These are phyloP conservation scores for Chunga burmeisteri DNA, from an alignment of 2,113 vertebrate genomes.

Conservation along the genomic window DNA sequence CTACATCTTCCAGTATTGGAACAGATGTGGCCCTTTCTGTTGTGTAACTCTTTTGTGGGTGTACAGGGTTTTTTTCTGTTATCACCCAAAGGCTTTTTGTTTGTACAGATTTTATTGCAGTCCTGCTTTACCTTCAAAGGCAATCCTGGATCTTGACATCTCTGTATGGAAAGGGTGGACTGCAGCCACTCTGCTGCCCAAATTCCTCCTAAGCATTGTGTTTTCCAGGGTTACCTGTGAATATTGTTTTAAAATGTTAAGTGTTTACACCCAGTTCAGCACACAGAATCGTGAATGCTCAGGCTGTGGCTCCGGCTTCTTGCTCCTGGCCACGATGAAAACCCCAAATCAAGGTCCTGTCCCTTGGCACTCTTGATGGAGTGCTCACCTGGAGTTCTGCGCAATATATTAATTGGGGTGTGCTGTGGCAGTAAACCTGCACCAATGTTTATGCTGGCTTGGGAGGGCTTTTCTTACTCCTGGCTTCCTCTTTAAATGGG, in stretches of 20 bases:
- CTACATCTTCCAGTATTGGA: background rate
- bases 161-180: background rate
- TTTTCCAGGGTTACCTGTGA: background rate
- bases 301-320: background rate
- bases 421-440: background rate
- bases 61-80: background rate
- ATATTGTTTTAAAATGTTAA: background rate
- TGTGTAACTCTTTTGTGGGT: background rate
- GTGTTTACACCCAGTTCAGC: background rate
- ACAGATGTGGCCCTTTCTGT: background rate
- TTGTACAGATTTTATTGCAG: background rate
- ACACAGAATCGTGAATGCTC: background rate
- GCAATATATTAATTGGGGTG: fast-evolving
- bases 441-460: background rate
- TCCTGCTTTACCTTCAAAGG: background rate
- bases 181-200: background rate
- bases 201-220: fast-evolving
- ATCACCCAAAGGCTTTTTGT: background rate
- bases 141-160: fast-evolving
- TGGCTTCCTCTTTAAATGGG: background rate
- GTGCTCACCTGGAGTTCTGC: background rate
- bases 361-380: background rate
- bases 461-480: background rate
- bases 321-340: background rate
- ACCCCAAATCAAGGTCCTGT: background rate